Conservation (phyloP, 2,888 invertebrate genomes). For the Galerucella pusilla region DNA sequence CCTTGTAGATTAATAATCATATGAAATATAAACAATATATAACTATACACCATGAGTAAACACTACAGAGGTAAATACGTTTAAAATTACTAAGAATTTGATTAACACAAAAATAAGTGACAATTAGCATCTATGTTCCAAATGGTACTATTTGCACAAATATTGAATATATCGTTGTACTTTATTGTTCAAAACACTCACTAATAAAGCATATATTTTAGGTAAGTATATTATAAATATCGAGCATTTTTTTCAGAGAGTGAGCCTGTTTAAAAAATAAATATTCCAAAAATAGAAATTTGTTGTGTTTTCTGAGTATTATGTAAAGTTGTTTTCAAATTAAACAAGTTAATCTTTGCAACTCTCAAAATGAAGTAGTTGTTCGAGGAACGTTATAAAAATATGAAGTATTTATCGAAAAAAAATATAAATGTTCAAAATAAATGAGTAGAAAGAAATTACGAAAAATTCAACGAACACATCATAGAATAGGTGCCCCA, state of each 20-base stretch:
- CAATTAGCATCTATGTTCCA: constrained; percentile 51
- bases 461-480: too few species aligned
- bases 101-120: constrained; percentile 41
- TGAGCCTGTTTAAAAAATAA: constrained; percentile 44
- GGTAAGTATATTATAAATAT: constrained; percentile 34
- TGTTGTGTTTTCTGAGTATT: constrained; percentile 14
- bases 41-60: constrained; percentile 19
- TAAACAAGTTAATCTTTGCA: background rate
- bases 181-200: constrained; percentile 54
- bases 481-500: too few species aligned
- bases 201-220: constrained; percentile 50
- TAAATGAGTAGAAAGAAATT: too few species aligned
- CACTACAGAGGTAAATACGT: constrained; percentile 7
- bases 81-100: constrained; percentile 4
- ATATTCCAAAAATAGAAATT: constrained; percentile 24
- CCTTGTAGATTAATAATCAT: constrained; percentile 17
- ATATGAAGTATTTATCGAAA: too few species aligned
- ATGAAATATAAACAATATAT: constrained; percentile 25
- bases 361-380: background rate
- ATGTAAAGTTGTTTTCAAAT: background rate
- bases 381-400: background rate
- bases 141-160: constrained; percentile 56
- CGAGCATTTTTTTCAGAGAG: constrained; percentile 30
- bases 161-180: constrained; percentile 61
- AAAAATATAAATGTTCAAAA: too few species aligned